These are phyloP conservation scores for Tamias sibiricus DNA, from an alignment of 2,113 vertebrate genomes.

Conservation along the genomic window DNA sequence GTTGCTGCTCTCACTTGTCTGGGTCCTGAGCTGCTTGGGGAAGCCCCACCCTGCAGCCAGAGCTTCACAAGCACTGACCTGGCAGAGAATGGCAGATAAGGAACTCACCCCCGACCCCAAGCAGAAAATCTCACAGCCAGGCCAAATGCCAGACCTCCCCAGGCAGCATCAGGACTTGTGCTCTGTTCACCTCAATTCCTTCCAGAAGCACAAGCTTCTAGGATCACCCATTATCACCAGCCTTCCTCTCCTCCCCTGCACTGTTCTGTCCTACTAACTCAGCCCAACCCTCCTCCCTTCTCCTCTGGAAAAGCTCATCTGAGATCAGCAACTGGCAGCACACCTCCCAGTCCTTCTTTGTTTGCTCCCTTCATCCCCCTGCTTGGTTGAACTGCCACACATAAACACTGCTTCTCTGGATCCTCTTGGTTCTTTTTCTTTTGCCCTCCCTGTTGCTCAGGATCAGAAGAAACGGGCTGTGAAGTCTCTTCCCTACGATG, in stretches of 20 bases:
- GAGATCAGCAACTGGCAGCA: background rate
- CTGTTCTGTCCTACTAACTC: too few relatives aligned
- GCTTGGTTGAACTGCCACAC: too few relatives aligned
- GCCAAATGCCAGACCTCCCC: background rate
- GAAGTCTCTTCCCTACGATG: background rate
- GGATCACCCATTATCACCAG: background rate
- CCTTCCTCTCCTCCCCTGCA: background rate
- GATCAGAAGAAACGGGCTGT: background rate
- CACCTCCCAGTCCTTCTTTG: too few relatives aligned
- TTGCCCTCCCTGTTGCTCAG: too few relatives aligned
- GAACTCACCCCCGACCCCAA: too few relatives aligned
- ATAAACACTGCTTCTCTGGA: background rate
- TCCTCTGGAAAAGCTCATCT: too few relatives aligned
- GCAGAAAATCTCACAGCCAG: background rate
- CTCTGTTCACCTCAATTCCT: background rate
- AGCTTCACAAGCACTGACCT: background rate
- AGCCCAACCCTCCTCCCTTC: background rate
- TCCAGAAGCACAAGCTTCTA: background rate
- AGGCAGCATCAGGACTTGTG: background rate
- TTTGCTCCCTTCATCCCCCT: background rate
- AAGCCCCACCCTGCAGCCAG: background rate
- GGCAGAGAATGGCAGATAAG: background rate
- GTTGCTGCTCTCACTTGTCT: background rate
- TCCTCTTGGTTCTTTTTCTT: background rate
- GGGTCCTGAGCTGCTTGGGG: background rate